These are phyloP conservation scores for Perithous albicinctus DNA, from an alignment of 2,888 invertebrate genomes.

Conservation along the genomic window DNA sequence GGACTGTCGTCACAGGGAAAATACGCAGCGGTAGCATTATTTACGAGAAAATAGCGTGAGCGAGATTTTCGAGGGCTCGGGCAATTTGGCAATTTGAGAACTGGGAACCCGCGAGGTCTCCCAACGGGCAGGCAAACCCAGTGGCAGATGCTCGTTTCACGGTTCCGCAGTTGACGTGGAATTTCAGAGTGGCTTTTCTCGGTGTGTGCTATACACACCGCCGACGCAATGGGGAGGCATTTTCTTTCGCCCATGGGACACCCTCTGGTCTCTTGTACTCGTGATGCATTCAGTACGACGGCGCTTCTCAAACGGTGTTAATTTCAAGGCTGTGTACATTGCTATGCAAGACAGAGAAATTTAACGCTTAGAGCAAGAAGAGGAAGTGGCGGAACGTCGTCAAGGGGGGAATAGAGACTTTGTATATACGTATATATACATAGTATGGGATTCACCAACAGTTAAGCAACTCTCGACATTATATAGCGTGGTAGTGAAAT, in stretches of 20 bases:
- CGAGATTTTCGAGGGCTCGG: slow-evolving; percentile 15
- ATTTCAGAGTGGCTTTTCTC: slow-evolving; percentile 48
- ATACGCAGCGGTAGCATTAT: not conserved
- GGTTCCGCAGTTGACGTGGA: slow-evolving; percentile 42
- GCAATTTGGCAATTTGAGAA: slow-evolving; percentile 35
- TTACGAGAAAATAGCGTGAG: slow-evolving; percentile 21
- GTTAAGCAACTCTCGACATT: slow-evolving; percentile 48
- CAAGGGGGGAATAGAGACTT: not conserved
- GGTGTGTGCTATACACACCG: not conserved
- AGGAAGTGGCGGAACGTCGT: slow-evolving; percentile 31
- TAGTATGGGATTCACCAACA: slow-evolving; percentile 28
- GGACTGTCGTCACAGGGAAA: not conserved
- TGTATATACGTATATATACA: not conserved
- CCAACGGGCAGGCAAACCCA: not conserved
- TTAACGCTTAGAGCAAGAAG: slow-evolving; percentile 42
- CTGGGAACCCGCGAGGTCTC: not conserved
- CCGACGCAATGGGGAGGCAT: slow-evolving; percentile 10
- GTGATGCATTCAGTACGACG: slow-evolving; percentile 16
- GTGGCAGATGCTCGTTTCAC: slow-evolving; percentile 64
- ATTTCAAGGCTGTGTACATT: slow-evolving; percentile 43
- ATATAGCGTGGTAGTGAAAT: slow-evolving; percentile 50
- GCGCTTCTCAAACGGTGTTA: slow-evolving; percentile 32
- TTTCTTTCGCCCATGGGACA: slow-evolving; percentile 51
- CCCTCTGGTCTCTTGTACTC: not conserved
- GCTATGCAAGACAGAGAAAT: slow-evolving; percentile 38